Base-by-base conservation (phyloP, 2,888 invertebrate species). In the Drosophila yooni region DNA sequence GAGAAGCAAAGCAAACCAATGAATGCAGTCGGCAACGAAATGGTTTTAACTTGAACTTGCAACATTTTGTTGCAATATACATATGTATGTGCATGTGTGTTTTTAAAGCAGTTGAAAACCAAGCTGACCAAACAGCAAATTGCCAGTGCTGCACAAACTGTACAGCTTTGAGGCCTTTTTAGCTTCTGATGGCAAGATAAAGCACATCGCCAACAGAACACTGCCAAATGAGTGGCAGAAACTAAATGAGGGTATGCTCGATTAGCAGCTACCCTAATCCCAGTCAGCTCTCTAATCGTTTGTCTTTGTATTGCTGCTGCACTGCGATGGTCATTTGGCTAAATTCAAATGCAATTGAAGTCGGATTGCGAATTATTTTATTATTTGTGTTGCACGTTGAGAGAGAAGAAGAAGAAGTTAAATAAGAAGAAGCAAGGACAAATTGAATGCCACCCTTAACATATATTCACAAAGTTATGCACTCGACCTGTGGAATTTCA, bases 31-130 rank as follows among this genome's bases (percentile, higher is more conserved):
- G 48, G 69, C 67, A 64, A 75, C 71, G 58, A 72, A 73, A 67
- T 62, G 66, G 66, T 53, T 72, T 66, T 43, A 64, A 62, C 43
- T 56, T 72, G 50, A 59, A 73, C 40, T 46, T 72, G 54, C 56
- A 56, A 33, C 31, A 8, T 29, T 21, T 38, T 64, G 63, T 53
- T 52, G 62, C 62, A 62, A 52, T 54, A 31, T 33, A 25, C 34
- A 15, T 18, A 15, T 29, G 50, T 43, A 15, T 38, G 56, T 38
- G 50, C 33, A 33, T 46, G 40, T n/a, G 25, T n/a, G 34, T 29
- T 31, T 40, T 38, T 56, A 1, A 21, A 13, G 38, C 27, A 25
- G 27, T n/a, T 27, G 7, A 13, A 27, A n/a, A 27, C 38, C 8
- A 27, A 27, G 6, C 34, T 54, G 53, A 34, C 34, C 53, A 34